Percentiles rank a stretch among this genome's conserved stretches.
phyloP scores from a whole-genome alignment of 2,113 vertebrate genomes.

The Pao palembangensis region DNA sequence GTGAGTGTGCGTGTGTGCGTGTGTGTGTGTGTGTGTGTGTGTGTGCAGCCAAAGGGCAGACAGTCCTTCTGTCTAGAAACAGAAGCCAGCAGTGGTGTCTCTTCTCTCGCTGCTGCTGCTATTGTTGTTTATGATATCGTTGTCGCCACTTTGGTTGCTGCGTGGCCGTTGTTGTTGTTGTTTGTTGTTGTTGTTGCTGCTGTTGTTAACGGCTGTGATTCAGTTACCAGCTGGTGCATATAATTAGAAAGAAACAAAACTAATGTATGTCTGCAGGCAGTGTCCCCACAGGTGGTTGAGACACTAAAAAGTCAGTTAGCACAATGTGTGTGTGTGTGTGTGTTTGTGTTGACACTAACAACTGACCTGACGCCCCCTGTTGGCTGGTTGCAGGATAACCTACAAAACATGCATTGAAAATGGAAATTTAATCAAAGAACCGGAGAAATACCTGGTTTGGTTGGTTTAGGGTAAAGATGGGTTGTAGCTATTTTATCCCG shows the following conservation, averaged over 20 bases:
- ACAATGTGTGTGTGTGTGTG: slow-evolving; percentile 1
- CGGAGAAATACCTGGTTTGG: no score
- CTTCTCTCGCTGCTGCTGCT: slow-evolving; percentile 17
- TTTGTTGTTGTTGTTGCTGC: not conserved
- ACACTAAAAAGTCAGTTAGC: slow-evolving; percentile 2
- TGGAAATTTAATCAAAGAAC: no score
- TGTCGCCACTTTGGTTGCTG: slow-evolving; percentile 4
- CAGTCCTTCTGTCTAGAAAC: slow-evolving; percentile 38
- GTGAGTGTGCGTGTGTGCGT: not conserved
- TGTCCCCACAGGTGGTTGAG: slow-evolving; percentile 7
- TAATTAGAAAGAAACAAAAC: slow-evolving; percentile 6
- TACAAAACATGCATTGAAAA: no score
- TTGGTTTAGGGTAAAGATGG: no score
- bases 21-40: slow-evolving; percentile 3
- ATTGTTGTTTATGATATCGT: slow-evolving; percentile 12
- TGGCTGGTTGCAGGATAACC: not conserved
- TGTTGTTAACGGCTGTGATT: slow-evolving; percentile 4
- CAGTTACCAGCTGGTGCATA: not conserved
- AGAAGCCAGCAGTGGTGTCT: slow-evolving; percentile 21
- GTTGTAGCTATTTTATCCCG: no score
- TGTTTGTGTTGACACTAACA: not conserved
- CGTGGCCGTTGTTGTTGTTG: no score
- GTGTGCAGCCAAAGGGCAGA: slow-evolving; percentile 27
- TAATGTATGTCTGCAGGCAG: not conserved
- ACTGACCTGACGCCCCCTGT: not conserved